Conservation (phyloP, 2,797 vertebrate genomes). For the Nyctibius grandis region DNA sequence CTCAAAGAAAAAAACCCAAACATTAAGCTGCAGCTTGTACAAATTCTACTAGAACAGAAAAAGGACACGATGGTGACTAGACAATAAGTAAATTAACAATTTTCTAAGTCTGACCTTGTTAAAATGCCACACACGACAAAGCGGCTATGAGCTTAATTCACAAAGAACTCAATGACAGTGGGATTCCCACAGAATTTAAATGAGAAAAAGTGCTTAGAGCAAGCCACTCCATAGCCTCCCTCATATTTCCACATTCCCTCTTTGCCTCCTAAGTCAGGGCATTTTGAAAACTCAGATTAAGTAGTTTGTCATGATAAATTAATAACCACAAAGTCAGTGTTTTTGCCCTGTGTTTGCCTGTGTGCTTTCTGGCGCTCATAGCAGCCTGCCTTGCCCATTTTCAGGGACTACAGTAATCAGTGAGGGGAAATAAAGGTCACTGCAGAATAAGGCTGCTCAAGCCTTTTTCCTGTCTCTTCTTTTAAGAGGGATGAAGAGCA, state of each 20-base stretch:
- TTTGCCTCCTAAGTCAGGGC: not conserved
- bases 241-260: not conserved
- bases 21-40: not conserved
- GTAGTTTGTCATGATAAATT: not conserved
- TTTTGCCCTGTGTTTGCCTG: not conserved
- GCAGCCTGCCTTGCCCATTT: not conserved
- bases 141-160: slow-evolving; percentile 33
- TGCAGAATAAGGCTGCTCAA: not conserved
- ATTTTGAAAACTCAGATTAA: not conserved
- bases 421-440: slow-evolving; percentile 2
- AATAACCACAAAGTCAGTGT: not conserved
- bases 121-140: slow-evolving; percentile 55
- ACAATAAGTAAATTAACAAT: slow-evolving; percentile 33
- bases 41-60: slow-evolving; percentile 20
- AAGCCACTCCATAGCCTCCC: not conserved
- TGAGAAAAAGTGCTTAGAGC: slow-evolving; percentile 2
- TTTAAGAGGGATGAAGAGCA: not conserved
- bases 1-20: not conserved
- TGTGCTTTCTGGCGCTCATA: not conserved
- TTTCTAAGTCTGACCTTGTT: slow-evolving; percentile 51
- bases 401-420: not conserved
- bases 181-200: slow-evolving; percentile 61
- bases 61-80: not conserved
- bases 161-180: slow-evolving; percentile 30
- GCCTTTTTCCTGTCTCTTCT: slow-evolving; percentile 11